These are phyloP conservation scores for Aporrectodea caliginosa DNA, from an alignment of 1,140 invertebrate species.

Conservation along the genomic window DNA sequence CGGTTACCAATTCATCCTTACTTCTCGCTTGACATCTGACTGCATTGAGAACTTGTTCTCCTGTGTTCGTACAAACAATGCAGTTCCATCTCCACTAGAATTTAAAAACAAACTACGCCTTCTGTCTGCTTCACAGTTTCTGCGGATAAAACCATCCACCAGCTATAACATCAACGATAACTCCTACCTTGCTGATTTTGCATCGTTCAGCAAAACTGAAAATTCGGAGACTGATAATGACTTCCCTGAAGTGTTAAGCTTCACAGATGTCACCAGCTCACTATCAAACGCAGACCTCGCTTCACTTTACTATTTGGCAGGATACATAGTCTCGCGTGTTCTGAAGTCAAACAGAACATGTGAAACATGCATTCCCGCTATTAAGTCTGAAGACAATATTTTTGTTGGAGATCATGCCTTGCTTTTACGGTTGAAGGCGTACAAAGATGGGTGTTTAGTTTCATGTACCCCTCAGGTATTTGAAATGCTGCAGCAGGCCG, in stretches of 20 bases:
- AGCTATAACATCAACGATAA: too few relatives aligned
- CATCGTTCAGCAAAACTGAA: background rate
- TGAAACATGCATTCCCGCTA: background rate
- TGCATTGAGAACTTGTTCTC: background rate
- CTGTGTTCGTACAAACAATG: background rate
- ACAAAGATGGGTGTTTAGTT: background rate
- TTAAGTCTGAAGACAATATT: background rate
- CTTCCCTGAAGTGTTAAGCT: too few relatives aligned
- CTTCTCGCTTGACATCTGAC: background rate
- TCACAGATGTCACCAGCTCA: too few relatives aligned
- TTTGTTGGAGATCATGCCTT: background rate
- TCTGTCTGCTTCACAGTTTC: too few relatives aligned
- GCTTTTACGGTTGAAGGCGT: background rate
- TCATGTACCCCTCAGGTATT: background rate
- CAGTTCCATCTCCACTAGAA: background rate
- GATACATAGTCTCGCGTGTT: background rate
- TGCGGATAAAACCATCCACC: too few relatives aligned
- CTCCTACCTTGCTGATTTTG: background rate
- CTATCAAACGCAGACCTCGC: too few relatives aligned
- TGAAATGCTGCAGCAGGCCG: background rate
- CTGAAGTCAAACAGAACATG: background rate
- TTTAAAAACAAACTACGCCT: too few relatives aligned
- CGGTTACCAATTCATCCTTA: background rate
- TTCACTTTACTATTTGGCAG: background rate
- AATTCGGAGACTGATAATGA: background rate